phyloP scores from a whole-genome alignment of 2,888 invertebrate genomes.

The Galeruca laticollis region DNA sequence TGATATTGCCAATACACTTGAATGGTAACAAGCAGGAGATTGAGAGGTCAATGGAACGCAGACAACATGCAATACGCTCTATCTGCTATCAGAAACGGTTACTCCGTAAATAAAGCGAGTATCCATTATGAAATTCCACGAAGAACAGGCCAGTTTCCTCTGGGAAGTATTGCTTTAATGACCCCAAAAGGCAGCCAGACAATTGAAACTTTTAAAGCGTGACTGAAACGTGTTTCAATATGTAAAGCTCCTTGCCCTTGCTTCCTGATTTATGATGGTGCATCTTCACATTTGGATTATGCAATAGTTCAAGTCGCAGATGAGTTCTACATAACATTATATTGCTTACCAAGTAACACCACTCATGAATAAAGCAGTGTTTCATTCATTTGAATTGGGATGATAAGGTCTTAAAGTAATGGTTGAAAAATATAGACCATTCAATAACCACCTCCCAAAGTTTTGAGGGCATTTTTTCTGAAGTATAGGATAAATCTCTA shows the following conservation, averaged over 20 bases:
- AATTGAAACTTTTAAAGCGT: constrained; percentile 12
- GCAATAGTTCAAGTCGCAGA: constrained; percentile 40
- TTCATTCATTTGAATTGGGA: constrained; percentile 25
- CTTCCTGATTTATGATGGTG: constrained; percentile 11
- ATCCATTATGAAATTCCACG: too few species aligned
- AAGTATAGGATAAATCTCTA: too few species aligned
- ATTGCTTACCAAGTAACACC: constrained; percentile 60
- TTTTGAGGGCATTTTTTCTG: constrained; percentile 15
- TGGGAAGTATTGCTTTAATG: constrained; percentile 38
- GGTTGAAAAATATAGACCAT: background rate
- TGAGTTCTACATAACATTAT: too few species aligned
- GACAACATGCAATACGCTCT: too few species aligned
- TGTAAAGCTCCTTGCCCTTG: too few species aligned
- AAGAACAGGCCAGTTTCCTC: constrained; percentile 50
- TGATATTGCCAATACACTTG: too few species aligned
- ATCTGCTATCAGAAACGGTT: too few species aligned
- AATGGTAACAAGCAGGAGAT: too few species aligned
- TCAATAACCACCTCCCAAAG: too few species aligned
- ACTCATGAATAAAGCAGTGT: constrained; percentile 54
- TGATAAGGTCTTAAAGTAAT: too few species aligned
- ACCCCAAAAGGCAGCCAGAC: constrained; percentile 29
- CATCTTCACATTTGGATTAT: constrained; percentile 10
- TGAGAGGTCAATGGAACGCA: too few species aligned
- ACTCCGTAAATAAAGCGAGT: too few species aligned
- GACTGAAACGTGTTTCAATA: constrained; percentile 20